Percentiles rank a stretch among this genome's conserved stretches.
Evolutionary conservation across 2,797 vertebrate genomes (phyloP).

Genomic region (Psittacula echo): DNA sequence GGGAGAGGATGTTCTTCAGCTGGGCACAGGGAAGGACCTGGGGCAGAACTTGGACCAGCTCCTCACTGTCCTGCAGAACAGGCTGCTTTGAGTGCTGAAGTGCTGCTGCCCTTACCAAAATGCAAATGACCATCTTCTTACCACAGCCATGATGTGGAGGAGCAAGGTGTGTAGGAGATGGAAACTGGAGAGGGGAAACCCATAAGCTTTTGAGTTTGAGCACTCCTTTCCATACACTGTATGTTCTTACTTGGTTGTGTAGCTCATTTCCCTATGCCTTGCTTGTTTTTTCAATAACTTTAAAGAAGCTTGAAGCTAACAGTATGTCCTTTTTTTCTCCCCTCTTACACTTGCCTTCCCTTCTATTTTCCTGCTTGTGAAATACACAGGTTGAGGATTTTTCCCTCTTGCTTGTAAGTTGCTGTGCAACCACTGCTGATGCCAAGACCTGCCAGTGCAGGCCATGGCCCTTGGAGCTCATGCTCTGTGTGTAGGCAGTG

Average conservation of each 20-base stretch:
- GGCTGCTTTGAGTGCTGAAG: background rate
- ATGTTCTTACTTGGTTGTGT: background rate
- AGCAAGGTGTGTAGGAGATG: background rate
- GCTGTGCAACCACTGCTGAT: background rate
- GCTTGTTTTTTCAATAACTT: background rate
- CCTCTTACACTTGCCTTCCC: background rate
- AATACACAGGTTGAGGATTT: background rate
- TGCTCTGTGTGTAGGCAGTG: background rate
- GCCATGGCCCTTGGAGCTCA: background rate
- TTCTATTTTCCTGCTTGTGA: background rate
- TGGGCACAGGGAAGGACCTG: background rate
- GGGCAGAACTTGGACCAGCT: background rate
- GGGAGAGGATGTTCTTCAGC: background rate
- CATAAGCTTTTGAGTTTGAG: background rate
- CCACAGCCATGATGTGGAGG: background rate
- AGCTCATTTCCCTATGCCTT: background rate
- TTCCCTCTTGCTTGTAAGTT: background rate
- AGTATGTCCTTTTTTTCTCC: background rate
- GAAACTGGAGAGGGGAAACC: accelerated
- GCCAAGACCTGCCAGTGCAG: background rate
- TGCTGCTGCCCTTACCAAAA: background rate
- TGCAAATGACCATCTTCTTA: background rate
- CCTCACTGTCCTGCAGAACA: background rate
- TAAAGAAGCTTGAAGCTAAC: background rate
- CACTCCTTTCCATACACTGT: background rate